A percentile compares a stretch with the other conserved stretches of the same genome.
phyloP scores from a whole-genome alignment of 2,113 vertebrate species.

The Antechinus flavipes region DNA sequence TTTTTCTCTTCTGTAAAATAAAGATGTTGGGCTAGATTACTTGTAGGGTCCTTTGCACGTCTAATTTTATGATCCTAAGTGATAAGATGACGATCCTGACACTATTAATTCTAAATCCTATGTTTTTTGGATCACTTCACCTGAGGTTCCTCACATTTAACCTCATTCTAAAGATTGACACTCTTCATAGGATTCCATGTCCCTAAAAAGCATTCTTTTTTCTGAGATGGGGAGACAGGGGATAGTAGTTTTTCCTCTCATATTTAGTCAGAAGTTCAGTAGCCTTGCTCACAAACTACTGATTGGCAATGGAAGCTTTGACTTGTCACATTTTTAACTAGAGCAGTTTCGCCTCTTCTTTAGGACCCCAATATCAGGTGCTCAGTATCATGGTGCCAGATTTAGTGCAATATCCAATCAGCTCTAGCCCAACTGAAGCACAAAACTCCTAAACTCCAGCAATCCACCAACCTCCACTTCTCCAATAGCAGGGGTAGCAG shows the following conservation, averaged over 20 bases:
- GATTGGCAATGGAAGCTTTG: not conserved
- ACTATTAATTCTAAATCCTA: not conserved
- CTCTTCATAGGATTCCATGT: not conserved
- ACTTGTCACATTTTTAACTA: not conserved
- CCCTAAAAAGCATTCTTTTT: not conserved
- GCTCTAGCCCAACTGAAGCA: not conserved
- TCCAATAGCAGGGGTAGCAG: not conserved
- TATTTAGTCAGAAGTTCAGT: not conserved
- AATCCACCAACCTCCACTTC: not conserved
- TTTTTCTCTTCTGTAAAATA: not conserved
- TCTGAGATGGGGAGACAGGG: too few relatives aligned
- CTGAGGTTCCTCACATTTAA: not conserved
- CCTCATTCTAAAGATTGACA: not conserved
- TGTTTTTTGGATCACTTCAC: not conserved
- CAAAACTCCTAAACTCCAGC: not conserved
- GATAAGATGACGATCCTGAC: not conserved
- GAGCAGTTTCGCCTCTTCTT: not conserved
- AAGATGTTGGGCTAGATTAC: not conserved
- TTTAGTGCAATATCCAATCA: not conserved
- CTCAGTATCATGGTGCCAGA: not conserved
- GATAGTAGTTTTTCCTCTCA: not conserved
- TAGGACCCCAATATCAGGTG: not conserved
- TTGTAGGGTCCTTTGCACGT: not conserved
- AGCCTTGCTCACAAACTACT: not conserved
- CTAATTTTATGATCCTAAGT: not conserved